phyloP scores from a whole-genome alignment of 2,888 invertebrate species.

The Apoda limacodes region DNA sequence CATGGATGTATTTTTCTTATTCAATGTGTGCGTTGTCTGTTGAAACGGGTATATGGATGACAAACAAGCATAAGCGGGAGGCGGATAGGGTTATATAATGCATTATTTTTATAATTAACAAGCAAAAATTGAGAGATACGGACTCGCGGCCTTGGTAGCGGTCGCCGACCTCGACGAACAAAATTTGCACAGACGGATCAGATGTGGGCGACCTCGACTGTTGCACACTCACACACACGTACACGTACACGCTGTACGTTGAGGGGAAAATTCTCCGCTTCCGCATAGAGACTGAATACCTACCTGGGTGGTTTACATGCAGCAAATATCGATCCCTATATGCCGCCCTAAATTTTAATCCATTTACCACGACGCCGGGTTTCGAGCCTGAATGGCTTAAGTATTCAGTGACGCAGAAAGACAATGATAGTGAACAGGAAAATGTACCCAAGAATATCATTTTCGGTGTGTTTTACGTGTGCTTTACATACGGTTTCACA shows the following conservation, averaged over 20 bases:
- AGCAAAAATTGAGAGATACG: constrained; percentile 68
- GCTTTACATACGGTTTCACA: too few species aligned
- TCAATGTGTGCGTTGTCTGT: constrained; percentile 47
- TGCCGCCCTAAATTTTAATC: too few species aligned
- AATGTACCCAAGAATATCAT: too few species aligned
- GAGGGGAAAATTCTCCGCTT: constrained; percentile 53
- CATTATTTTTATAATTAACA: constrained; percentile 71
- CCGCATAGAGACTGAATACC: constrained; percentile 42
- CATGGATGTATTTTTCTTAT: constrained; percentile 64
- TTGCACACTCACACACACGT: constrained; percentile 42
- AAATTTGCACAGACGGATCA: constrained; percentile 70
- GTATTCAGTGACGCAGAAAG: too few species aligned
- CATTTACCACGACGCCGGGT: too few species aligned
- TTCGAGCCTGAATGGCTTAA: too few species aligned
- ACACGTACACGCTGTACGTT: constrained; percentile 23
- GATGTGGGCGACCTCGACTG: constrained; percentile 68
- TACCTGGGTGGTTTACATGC: too few species aligned
- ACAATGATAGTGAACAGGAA: too few species aligned
- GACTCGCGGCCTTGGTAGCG: constrained; percentile 58
- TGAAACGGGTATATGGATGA: constrained; percentile 30
- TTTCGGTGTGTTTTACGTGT: too few species aligned
- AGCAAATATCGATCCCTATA: too few species aligned
- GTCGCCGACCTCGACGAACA: constrained; percentile 59
- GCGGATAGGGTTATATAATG: constrained; percentile 56
- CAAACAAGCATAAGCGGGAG: constrained; percentile 32